Percentiles rank a stretch among this genome's conserved stretches.
phyloP scores from a whole-genome alignment of 2,797 vertebrate genomes.

The Setipinna tenuifilis region DNA sequence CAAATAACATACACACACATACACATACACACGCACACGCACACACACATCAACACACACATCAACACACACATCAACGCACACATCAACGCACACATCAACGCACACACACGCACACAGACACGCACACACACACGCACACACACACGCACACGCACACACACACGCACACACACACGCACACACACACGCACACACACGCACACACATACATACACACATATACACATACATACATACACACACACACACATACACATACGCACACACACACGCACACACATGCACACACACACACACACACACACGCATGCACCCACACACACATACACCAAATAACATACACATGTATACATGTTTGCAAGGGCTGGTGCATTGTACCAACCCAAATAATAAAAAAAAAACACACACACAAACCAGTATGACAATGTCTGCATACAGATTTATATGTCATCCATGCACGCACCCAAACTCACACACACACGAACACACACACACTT shows the following conservation, averaged over 20 bases:
- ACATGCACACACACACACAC: no score
- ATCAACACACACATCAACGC: neutral
- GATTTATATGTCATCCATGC: neutral
- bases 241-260: no score
- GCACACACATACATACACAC: no score
- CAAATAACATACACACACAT: slow-evolving; percentile 14
- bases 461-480: neutral
- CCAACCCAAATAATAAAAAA: neutral
- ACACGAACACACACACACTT: neutral
- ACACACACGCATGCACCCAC: neutral
- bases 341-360: neutral
- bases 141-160: no score
- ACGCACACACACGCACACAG: no score
- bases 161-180: no score
- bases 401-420: neutral
- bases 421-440: neutral
- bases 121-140: slow-evolving; percentile 16
- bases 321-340: neutral
- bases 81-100: neutral
- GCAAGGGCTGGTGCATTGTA: neutral
- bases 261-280: no score
- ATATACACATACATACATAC: no score
- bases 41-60: neutral
- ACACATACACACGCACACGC: slow-evolving; percentile 28
- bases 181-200: no score